Evolutionary conservation across 1,140 invertebrate genomes (phyloP).

Genomic region (Euglossa dilemma): DNA sequence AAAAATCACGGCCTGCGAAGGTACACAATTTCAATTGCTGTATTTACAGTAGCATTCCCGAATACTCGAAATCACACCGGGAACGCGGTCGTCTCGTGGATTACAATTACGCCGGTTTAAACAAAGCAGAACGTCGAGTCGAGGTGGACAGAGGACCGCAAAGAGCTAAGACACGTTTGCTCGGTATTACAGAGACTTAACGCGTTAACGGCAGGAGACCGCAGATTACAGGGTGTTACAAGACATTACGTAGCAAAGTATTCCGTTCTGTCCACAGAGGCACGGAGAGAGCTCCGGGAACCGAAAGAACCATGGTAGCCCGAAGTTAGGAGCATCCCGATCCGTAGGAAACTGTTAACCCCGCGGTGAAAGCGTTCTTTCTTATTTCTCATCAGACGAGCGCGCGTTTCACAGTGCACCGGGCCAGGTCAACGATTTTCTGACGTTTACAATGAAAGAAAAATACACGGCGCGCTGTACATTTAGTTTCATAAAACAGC

Average conservation of each 20-base stretch:
- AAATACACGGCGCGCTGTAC: neutral
- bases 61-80: no score
- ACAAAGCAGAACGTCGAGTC: no score
- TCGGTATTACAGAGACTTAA: neutral
- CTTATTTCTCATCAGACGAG: neutral
- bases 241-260: neutral
- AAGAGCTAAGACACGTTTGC: no score
- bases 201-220: neutral
- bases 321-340: neutral
- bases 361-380: neutral
- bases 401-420: no score
- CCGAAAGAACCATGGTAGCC: neutral
- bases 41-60: no score
- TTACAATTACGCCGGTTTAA: no score
- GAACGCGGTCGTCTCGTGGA: no score
- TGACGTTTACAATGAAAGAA: constrained; percentile 14
- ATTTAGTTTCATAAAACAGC: constrained; percentile 10
- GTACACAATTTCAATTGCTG: no score
- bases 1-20: no score
- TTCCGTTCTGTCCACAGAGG: neutral
- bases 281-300: neutral
- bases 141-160: no score
- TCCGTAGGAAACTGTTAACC: neutral
- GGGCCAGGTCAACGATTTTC: constrained; percentile 2
- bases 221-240: neutral